A percentile compares a stretch with the other conserved stretches of the same genome.
These are phyloP conservation scores for Brachionus plicatilis DNA, from an alignment of 1,140 invertebrate species.

Conservation along the genomic window DNA sequence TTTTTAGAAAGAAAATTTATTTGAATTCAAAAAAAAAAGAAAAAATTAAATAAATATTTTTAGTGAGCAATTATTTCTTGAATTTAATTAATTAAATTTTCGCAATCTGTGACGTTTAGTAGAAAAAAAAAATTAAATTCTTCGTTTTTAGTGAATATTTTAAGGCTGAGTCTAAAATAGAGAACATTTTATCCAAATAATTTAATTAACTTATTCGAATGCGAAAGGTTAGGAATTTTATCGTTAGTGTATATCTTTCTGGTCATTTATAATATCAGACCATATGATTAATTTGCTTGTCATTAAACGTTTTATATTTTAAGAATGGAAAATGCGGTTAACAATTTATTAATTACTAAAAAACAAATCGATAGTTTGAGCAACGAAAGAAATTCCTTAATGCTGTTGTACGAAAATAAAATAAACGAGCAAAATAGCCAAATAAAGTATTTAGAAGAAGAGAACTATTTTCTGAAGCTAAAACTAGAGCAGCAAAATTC, in stretches of 20 bases:
- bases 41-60: not conserved
- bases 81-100: not conserved
- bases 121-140: not conserved
- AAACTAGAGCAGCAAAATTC: not conserved
- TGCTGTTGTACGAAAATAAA: constrained; percentile 24
- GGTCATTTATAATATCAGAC: not conserved
- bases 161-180: not conserved
- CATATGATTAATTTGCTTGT: not conserved
- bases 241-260: not conserved
- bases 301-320: not conserved
- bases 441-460: constrained; percentile 34
- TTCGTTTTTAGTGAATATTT: not conserved
- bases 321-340: constrained; percentile 40
- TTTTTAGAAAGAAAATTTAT: no score
- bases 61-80: not conserved
- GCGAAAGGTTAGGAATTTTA: not conserved
- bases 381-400: constrained; percentile 27
- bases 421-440: constrained; percentile 21
- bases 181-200: not conserved
- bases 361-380: constrained; percentile 24
- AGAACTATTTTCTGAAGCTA: not conserved
- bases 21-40: no score
- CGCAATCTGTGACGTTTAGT: not conserved
- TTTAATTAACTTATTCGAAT: not conserved
- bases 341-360: constrained; percentile 34